Percentiles rank a stretch among this genome's conserved stretches.
phyloP scores from a whole-genome alignment of 2,888 invertebrate genomes.

The Patella depressa region DNA sequence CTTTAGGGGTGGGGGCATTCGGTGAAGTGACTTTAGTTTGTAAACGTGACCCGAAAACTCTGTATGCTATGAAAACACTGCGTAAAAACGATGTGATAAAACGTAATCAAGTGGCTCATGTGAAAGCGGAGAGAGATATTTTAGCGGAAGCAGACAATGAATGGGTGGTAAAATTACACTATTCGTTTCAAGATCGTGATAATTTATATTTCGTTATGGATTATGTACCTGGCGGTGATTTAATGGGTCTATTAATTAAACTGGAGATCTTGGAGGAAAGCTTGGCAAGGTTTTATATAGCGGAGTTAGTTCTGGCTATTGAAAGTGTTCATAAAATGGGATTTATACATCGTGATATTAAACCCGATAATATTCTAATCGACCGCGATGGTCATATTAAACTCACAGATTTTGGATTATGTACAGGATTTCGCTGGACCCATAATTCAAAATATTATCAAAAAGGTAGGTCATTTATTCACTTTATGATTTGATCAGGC shows the following conservation, averaged over 20 bases:
- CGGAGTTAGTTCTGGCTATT: conserved; percentile 97
- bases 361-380: conserved; percentile 98
- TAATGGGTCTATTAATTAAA: conserved; percentile 98
- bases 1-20: conserved; percentile 97
- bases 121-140: conserved; percentile 99
- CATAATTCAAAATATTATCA: too few relatives aligned
- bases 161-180: conserved; percentile 99
- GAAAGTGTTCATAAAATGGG: conserved; percentile 99
- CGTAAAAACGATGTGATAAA: conserved; percentile 96
- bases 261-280: conserved; percentile 89
- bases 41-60: conserved; percentile 87
- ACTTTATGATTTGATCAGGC: too few relatives aligned
- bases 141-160: conserved; percentile 99
- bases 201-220: conserved; percentile 99
- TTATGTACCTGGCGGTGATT: conserved; percentile 98
- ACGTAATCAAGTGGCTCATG: conserved; percentile 98
- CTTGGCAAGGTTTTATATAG: conserved; percentile 75
- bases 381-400: conserved; percentile 67
- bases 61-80: conserved; percentile 99
- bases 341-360: conserved; percentile 94
- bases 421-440: conserved; percentile 63
- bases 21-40: conserved; percentile 89
- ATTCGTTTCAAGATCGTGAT: conserved; percentile 98
- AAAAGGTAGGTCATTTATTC: too few relatives aligned
- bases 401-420: conserved; percentile 73